Base-by-base conservation (phyloP, 53 echinoderm and acorn worm genomes). In the Crossaster papposus region DNA sequence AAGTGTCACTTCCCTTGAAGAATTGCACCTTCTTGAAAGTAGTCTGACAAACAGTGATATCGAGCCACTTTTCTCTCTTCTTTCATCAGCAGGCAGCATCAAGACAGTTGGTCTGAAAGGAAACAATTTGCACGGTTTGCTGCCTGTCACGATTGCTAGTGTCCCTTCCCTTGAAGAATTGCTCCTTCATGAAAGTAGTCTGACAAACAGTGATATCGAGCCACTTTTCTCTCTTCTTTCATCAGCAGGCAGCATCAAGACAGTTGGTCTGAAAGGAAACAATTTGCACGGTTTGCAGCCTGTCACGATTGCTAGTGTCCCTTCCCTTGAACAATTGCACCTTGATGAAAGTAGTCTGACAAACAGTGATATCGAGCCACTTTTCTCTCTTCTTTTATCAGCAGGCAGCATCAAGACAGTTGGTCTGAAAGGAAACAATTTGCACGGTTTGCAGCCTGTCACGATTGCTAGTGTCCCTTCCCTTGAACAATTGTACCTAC, bases 381-480 rank as follows among this genome's bases (percentile, higher is more conserved):
- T 81, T 20, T 81, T 81, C 62, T 55, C 33, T 62, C 31, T 81
- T 12, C 55, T 81, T 18, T 81, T 36, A 62, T 32, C 81, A 34
- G 54, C 58, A 35, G 22, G 54, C 31, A 58, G 22, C 34, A 58
- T 55, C 30, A 30, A 55, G 54, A 22, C 0, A 17, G 14, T 79
- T 32, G n/a, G 14, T 54, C 79, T 79, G 53, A 79, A 10, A 22
- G 79, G 53, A 18, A 79, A 79, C 53, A 79, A 79, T 54, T 30
- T 79, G 15, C 79, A 79, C 28, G 79, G 53, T 30, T 30, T 79
- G 7, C 51, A 15, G 54, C 52, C 79, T 38, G 7, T 38, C 7
- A 44, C 5, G 44, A 9, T 44, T 7, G 9, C 5, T 44, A 9
- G 6, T 44, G 44, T 44, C 0, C 44, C 44, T 5, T 44, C 44